Conservation (phyloP, 2,888 invertebrate genomes). For the Branchipolynoe longqiensis region DNA sequence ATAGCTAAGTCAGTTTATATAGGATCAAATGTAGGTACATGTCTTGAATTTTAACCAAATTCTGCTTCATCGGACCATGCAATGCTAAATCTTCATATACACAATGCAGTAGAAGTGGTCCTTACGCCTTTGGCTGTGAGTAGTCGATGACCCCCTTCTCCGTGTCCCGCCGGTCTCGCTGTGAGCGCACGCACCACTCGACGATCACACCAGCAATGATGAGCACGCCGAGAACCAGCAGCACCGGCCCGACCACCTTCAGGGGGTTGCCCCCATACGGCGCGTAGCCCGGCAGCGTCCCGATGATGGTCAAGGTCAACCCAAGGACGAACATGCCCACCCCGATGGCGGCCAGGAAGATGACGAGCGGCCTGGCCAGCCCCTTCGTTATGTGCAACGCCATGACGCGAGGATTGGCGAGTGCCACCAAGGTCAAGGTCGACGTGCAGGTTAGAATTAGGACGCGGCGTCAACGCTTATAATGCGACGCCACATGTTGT, state of each 20-base stretch:
- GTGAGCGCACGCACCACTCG: slow-evolving; percentile 48
- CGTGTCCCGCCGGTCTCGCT: background rate
- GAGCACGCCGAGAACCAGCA: slow-evolving; percentile 64
- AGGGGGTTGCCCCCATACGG: slow-evolving; percentile 66
- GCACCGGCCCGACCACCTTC: slow-evolving; percentile 67
- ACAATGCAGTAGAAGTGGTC: too few species aligned
- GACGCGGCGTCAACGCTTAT: too few species aligned
- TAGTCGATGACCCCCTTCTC: slow-evolving; percentile 28
- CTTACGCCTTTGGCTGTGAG: slow-evolving; percentile 33
- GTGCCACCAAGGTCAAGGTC: too few species aligned
- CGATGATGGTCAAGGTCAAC: slow-evolving; percentile 67
- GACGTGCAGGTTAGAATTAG: too few species aligned
- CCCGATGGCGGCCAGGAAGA: slow-evolving; percentile 66
- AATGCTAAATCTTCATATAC: too few species aligned
- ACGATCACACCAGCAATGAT: slow-evolving; percentile 62
- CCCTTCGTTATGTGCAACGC: slow-evolving; percentile 20
- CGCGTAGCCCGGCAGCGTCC: slow-evolving; percentile 68
- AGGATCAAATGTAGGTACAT: too few species aligned
- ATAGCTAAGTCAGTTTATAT: too few species aligned
- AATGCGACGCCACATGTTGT: too few species aligned
- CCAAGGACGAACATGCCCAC: slow-evolving; percentile 68
- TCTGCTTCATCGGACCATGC: too few species aligned
- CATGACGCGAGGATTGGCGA: too few species aligned
- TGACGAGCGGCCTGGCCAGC: slow-evolving; percentile 63
- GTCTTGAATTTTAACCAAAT: too few species aligned